Evolutionary conservation across 2,797 vertebrate species (phyloP), one percentile per base, ranked within the genome.

Genomic region (Pangasius sanitwongsei): DNA sequence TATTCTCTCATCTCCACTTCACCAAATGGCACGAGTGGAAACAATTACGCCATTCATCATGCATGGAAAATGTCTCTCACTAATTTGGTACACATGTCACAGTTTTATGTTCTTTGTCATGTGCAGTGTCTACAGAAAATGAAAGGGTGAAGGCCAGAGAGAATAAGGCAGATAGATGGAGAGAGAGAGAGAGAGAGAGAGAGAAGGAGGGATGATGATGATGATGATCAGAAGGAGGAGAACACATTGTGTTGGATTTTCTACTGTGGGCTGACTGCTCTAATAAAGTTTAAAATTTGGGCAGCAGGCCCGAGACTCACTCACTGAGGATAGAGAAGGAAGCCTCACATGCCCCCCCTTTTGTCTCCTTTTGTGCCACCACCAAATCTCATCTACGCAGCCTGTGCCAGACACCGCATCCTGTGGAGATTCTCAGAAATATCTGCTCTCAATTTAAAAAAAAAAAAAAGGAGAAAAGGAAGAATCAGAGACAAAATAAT

Each of bases 201-300:
- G 67, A 41, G 63, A 63, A 37, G 16, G 37, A 61, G 93, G 91
- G 37, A 41, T 83, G 37, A 83, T 83, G 37, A 83, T 78, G 74
- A 78, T 61, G 34, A 50, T 50, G 37, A 70, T 23, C 4, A 37
- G 11, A 1, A 91, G 94, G 93, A 95, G 94, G 95, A 95, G 92
- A 93, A 95, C 94, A 94, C 94, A 94, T 91, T 94, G 57, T 86
- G 92, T 87, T 93, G 92, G 91, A 94, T 95, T 94, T 95, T 95
- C 93, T 94, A 92, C 92, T 90, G 92, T 92, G 92, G 83, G 89
- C 89, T 90, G 23, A 94, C 93, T 95, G 93, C 91, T 94, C 93
- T 93, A 94, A 92, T 93, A 92, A 93, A 95, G 94, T 93, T 90
- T 90, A 93, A 92, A 91, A 91, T 93, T 91, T 87, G 92, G 91